A percentile compares a stretch with the other conserved stretches of the same genome.
Conservation (phyloP, 1,140 invertebrate genomes). For the Cotesia vestalis region DNA sequence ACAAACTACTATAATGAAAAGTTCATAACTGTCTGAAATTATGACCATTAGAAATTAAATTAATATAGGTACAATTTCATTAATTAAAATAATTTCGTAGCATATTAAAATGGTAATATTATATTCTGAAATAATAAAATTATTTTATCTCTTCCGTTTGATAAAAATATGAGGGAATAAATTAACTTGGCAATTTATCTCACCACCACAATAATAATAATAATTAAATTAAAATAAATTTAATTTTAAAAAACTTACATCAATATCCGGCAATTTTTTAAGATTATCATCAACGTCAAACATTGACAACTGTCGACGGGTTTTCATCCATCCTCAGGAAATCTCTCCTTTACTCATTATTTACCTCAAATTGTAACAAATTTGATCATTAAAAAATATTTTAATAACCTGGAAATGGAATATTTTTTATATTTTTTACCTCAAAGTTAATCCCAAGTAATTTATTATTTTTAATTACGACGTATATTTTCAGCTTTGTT, state of each 20-base stretch:
- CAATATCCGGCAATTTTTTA: constrained; percentile 52
- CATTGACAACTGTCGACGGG: constrained; percentile 56
- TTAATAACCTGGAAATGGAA: not conserved
- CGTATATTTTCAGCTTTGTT: too few relatives aligned
- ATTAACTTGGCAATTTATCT: not conserved
- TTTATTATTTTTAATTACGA: not conserved
- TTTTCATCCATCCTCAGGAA: constrained; percentile 62
- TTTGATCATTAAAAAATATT: not conserved
- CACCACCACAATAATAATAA: not conserved
- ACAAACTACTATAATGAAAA: not conserved
- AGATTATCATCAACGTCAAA: constrained; percentile 50
- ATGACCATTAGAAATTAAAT: too few relatives aligned
- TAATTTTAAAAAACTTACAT: constrained; percentile 48
- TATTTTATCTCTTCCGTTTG: too few relatives aligned
- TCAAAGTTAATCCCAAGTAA: not conserved
- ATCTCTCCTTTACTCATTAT: constrained; percentile 55
- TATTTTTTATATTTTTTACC: not conserved
- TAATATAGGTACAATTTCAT: too few relatives aligned
- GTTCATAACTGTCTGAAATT: too few relatives aligned
- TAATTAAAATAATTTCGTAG: too few relatives aligned
- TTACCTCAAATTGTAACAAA: constrained; percentile 44
- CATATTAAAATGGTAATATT: too few relatives aligned
- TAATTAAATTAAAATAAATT: constrained; percentile 7
- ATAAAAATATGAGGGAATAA: not conserved
- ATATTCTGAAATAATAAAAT: too few relatives aligned